phyloP scores from a whole-genome alignment of 2,888 invertebrate species.

The Eudasyphora cyanicolor region DNA sequence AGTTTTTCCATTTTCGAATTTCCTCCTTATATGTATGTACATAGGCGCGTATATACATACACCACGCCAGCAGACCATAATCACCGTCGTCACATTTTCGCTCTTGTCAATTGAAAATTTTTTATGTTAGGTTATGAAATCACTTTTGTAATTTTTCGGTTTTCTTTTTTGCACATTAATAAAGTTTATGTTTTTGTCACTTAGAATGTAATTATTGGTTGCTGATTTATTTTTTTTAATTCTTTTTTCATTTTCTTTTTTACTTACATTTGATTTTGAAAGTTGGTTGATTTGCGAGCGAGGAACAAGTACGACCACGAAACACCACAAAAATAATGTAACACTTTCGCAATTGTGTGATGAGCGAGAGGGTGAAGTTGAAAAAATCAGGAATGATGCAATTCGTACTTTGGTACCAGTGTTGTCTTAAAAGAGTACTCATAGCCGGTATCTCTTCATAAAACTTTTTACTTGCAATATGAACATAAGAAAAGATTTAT shows the following conservation, averaged over 20 bases:
- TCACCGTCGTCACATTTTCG: conserved; percentile 52
- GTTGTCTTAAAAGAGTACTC: no score
- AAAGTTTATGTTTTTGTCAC: conserved; percentile 15
- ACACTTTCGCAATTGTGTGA: conserved; percentile 65
- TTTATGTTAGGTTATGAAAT: conserved; percentile 78
- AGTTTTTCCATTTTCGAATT: conserved; percentile 28
- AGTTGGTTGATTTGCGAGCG: conserved; percentile 68
- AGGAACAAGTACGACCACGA: conserved; percentile 74
- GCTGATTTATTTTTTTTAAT: conserved; percentile 17
- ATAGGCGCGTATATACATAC: conserved; percentile 6
- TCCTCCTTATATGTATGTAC: conserved; percentile 2
- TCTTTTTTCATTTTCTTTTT: conserved; percentile 33
- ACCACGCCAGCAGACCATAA: conserved; percentile 44
- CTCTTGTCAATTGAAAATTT: conserved; percentile 29
- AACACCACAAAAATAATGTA: conserved; percentile 75
- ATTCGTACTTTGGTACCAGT: no score
- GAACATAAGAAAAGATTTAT: no score
- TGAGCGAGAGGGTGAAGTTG: no score
- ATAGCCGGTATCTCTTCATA: no score
- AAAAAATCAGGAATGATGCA: no score
- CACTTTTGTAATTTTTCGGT: conserved; percentile 63
- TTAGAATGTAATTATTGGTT: neutral
- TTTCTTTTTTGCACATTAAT: conserved; percentile 9
- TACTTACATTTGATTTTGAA: conserved; percentile 74
- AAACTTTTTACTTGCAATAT: no score